Percentiles rank a stretch among this genome's conserved stretches.
Conservation (phyloP, 2,113 vertebrate species). For the Bostrychus sinensis region DNA sequence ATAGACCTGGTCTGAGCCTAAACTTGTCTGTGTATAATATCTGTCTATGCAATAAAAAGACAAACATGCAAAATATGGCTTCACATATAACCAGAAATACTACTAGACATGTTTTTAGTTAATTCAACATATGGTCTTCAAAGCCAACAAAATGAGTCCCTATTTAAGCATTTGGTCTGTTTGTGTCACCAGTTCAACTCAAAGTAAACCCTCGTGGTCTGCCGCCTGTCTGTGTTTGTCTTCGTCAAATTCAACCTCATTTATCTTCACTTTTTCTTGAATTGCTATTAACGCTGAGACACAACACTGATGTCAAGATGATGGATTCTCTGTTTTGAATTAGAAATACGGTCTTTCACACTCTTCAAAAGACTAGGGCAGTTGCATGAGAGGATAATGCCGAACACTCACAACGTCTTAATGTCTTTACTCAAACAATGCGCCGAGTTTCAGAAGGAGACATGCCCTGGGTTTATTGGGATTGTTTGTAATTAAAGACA, state of each 20-base stretch:
- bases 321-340: constrained; percentile 56
- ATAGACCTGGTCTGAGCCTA: too few species aligned
- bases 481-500: constrained; percentile 20
- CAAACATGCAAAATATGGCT: too few species aligned
- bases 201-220: constrained; percentile 25
- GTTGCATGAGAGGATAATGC: constrained; percentile 31
- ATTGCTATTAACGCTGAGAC: constrained; percentile 32
- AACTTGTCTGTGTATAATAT: too few species aligned
- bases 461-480: neutral
- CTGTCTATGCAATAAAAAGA: too few species aligned
- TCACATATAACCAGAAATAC: neutral
- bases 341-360: constrained; percentile 23
- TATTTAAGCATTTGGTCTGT: constrained; percentile 28
- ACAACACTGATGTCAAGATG: constrained; percentile 39
- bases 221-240: constrained; percentile 11
- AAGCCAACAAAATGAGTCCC: constrained; percentile 32
- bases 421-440: constrained; percentile 36
- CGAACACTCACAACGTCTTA: constrained; percentile 24
- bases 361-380: constrained; percentile 23
- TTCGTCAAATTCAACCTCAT: constrained; percentile 27
- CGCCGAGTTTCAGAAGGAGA: constrained; percentile 18
- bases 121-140: constrained; percentile 1
- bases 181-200: constrained; percentile 31
- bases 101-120: neutral
- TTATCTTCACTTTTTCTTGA: constrained; percentile 48